phyloP scores from a whole-genome alignment of 2,888 invertebrate species.

The Mimumesa dahlbomi region DNA sequence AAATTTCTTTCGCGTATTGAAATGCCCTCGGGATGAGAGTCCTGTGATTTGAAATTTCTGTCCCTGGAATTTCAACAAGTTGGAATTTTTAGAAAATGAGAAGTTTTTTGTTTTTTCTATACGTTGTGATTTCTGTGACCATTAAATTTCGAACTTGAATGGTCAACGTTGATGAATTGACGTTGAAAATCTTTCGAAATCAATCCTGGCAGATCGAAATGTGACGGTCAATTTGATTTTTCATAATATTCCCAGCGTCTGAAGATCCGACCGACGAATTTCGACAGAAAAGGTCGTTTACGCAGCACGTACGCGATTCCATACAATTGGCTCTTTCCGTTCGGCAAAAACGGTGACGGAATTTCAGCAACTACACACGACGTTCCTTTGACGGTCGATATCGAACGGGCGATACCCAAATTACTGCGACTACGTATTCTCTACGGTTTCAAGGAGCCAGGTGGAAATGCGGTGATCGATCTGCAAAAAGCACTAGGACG shows the following conservation, averaged over 20 bases:
- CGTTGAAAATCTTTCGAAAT: too few relatives aligned
- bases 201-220: too few relatives aligned
- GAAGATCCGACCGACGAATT: constrained; percentile 44
- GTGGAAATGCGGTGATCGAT: constrained; percentile 57
- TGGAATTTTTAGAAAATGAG: too few relatives aligned
- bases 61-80: too few relatives aligned
- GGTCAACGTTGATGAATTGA: too few relatives aligned
- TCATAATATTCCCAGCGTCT: constrained; percentile 1
- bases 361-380: constrained; percentile 56
- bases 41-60: too few relatives aligned
- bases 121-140: too few relatives aligned
- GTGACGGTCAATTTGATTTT: background rate
- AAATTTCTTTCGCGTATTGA: too few relatives aligned
- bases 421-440: constrained; percentile 60
- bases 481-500: constrained; percentile 59
- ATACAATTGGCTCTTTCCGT: constrained; percentile 72
- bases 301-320: constrained; percentile 71
- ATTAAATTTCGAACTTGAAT: too few relatives aligned
- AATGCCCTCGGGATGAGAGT: too few relatives aligned
- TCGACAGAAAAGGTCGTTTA: constrained; percentile 45
- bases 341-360: constrained; percentile 61
- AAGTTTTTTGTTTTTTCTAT: too few relatives aligned
- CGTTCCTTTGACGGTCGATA: constrained; percentile 35
- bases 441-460: constrained; percentile 57
- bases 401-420: constrained; percentile 32